phyloP scores from a whole-genome alignment of 1,140 invertebrate species.

The Diploscapter pachys region DNA sequence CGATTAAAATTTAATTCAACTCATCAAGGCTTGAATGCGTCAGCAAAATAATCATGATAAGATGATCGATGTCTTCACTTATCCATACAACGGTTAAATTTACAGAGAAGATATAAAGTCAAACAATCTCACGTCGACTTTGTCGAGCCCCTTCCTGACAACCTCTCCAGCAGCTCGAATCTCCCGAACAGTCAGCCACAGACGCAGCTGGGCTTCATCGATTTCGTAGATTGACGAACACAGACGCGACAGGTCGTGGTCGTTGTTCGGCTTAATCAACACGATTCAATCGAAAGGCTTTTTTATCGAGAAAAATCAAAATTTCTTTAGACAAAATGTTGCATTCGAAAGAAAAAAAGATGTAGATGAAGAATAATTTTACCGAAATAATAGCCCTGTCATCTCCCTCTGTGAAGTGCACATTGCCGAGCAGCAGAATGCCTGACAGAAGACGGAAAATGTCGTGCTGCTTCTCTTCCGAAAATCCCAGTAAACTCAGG shows the following conservation, averaged over 20 bases:
- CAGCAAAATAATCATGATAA: too few species aligned
- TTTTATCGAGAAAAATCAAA: background rate
- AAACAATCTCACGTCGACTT: slow-evolving; percentile 25
- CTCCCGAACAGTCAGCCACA: slow-evolving; percentile 84
- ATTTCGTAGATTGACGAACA: slow-evolving; percentile 73
- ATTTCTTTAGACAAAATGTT: background rate
- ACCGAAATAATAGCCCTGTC: slow-evolving; percentile 56
- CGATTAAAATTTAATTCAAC: too few species aligned
- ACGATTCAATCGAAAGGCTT: background rate
- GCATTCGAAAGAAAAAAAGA: background rate
- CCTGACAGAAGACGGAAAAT: slow-evolving; percentile 81
- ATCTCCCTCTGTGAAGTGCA: slow-evolving; percentile 66
- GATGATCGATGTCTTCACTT: too few species aligned
- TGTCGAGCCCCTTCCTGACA: slow-evolving; percentile 39
- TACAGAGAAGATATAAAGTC: slow-evolving; percentile 14
- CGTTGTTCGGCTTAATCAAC: background rate
- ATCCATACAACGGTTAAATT: too few species aligned
- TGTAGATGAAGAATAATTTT: background rate
- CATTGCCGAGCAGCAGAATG: slow-evolving; percentile 86
- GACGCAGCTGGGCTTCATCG: slow-evolving; percentile 71
- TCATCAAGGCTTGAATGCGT: too few species aligned
- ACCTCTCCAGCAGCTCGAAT: slow-evolving; percentile 78
- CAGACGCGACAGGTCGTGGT: slow-evolving; percentile 19
- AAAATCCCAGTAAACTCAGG: slow-evolving; percentile 38
- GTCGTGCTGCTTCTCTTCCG: slow-evolving; percentile 73